Conservation (phyloP, 2,797 vertebrate species). For the Taenioides sp. region DNA sequence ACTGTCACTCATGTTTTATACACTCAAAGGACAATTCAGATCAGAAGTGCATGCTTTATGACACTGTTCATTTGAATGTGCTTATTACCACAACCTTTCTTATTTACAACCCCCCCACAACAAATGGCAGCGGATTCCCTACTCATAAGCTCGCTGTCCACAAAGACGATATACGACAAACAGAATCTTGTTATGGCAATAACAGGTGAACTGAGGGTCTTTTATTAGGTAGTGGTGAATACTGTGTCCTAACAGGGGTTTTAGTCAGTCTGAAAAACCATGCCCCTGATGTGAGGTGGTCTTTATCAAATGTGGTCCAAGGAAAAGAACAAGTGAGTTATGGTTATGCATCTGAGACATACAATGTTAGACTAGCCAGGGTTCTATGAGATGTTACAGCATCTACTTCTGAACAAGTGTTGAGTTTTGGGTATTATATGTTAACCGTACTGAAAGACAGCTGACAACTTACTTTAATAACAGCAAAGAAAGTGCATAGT, state of each 20-base stretch:
- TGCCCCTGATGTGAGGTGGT: background rate
- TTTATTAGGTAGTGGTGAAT: background rate
- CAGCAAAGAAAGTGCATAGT: no score
- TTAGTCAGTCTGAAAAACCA: no score
- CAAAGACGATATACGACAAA: background rate
- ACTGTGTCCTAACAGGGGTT: background rate
- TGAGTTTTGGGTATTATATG: background rate
- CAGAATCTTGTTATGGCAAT: background rate
- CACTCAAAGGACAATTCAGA: conserved; percentile 35
- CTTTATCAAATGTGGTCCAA: background rate
- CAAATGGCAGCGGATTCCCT: conserved; percentile 20
- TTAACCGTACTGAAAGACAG: background rate
- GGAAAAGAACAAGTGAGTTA: background rate
- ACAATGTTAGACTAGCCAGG: no score
- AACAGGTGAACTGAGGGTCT: background rate
- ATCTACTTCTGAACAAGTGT: background rate
- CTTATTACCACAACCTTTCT: conserved; percentile 25
- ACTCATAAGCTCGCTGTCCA: background rate
- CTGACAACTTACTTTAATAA: background rate
- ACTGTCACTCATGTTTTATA: conserved; percentile 56
- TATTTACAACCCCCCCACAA: conserved; percentile 25
- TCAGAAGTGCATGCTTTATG: conserved; percentile 38
- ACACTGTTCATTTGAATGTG: conserved; percentile 29
- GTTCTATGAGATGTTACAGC: background rate
- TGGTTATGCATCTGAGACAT: background rate